Base-by-base conservation (phyloP, 2,113 vertebrate genomes). In the Myotis yumanensis region DNA sequence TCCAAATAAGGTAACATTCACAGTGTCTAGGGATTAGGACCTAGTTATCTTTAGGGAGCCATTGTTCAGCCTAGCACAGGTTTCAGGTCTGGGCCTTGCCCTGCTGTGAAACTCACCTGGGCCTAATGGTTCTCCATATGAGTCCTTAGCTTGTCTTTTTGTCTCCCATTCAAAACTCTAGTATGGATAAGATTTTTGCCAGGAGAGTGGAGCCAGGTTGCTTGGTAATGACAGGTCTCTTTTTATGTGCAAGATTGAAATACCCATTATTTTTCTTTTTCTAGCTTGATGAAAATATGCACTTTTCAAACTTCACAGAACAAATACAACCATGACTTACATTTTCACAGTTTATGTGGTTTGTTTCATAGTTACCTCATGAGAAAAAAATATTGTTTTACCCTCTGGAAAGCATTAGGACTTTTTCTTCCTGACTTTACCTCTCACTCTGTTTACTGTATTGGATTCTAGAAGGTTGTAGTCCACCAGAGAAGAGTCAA, bases 271-370 rank as follows among this genome's bases (percentile, higher is more conserved):
- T 86, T 93, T 89, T 77, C 43, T 87, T 88, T 91, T 54, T 40
- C 14, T 81, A 40, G 14, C 52, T 91, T 93, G 51, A 86, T 89
- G 43, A 91, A 88, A 90, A 87, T 43, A 17, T 77, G 14, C 25
- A 52, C 72, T 83, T 90, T 94, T 20, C 72, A 91, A 37, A 76
- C 23, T 69, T 86, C 79, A 86, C 11, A 71, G 51, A 85, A 87
- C n/a, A 90, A 93, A 91, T 71, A 86, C n/a, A 69, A 54, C 40
- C 14, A 66, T 14, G 17, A 40, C 22, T 89, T 91, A 25, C 57
- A 75, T 66, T 82, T 88, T 77, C 90, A 93, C 32, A 93, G 17
- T 96, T 84, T 86, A 48, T 91, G 17, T 71, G 28, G 46, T n/a
- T 73, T 16, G 76, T 66, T 93, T 93, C 66, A 80, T 62, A 43